Conservation (phyloP, 2,113 vertebrate genomes). For the Lutjanus erythropterus region DNA sequence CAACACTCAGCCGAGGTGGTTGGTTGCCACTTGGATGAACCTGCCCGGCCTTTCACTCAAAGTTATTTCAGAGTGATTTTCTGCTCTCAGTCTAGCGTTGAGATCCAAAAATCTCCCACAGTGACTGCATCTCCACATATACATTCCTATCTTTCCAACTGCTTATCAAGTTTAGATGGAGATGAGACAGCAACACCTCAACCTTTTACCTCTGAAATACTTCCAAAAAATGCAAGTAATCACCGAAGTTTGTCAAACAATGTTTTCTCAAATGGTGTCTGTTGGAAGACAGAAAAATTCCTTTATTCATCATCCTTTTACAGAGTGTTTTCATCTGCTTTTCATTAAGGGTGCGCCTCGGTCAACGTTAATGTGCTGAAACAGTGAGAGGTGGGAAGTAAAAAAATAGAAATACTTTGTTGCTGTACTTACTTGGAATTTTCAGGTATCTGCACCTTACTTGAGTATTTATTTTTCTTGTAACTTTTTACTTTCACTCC, state of each 20-base stretch:
- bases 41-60: constrained; percentile 32
- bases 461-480: too few relatives aligned
- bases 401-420: too few relatives aligned
- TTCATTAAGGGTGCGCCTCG: background rate
- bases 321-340: constrained; percentile 6
- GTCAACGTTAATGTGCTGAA: background rate
- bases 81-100: constrained; percentile 18
- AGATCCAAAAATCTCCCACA: constrained; percentile 46
- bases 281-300: background rate
- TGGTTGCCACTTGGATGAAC: constrained; percentile 66
- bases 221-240: background rate
- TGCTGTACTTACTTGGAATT: too few relatives aligned
- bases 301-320: background rate
- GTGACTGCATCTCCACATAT: constrained; percentile 30
- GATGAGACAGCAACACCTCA: background rate
- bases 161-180: constrained; percentile 35
- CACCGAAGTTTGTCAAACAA: background rate
- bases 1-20: background rate
- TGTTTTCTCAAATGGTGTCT: constrained; percentile 1
- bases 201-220: constrained; percentile 5
- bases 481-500: too few relatives aligned
- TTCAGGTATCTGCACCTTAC: too few relatives aligned
- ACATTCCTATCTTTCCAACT: constrained; percentile 15
- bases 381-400: too few relatives aligned
- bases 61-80: constrained; percentile 47